Evolutionary conservation across 2,113 vertebrate species (phyloP), one percentile per base, ranked within the genome.

Genomic region (Menidia beryllina): DNA sequence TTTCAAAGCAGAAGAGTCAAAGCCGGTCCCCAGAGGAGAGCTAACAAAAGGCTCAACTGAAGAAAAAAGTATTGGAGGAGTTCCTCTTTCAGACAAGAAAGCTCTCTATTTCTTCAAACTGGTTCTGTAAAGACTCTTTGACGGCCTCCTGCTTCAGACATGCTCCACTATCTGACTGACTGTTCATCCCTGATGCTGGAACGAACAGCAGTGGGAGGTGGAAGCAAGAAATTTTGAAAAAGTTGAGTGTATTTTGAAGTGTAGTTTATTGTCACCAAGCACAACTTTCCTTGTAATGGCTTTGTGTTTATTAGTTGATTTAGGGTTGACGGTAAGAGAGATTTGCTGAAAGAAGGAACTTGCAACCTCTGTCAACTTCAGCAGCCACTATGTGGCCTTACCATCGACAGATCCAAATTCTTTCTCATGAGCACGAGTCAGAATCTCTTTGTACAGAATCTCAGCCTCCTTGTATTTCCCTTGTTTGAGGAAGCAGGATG

Each of bases 321-420:
- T n/a, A 36, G 3, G 13, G 12, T 38, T 34, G 19, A 59, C 0
- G 26, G 3, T 72, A 71, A 45, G n/a, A 34, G 38, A 26, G 12
- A 45, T 24, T 13, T 23, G 59, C 24, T 34, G 47, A 4, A 51
- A 45, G 26, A 47, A 13, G 1, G 3, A 56, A 2, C 23, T 20
- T 60, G 50, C 4, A 14, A 27, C 45, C 1, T 23, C 3, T n/a
- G 10, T 5, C 21, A 25, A 11, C 3, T 7, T 0, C 3, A 0
- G 23, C 23, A 21, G 0, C 24, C 11, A 17, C 34, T 21, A 26
- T 15, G 36, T 70, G 12, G 55, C 61, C 96, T 94, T 93, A 99
- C 96, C 97, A 86, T 99, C 97, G 53, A 99, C 97, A 25, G 97
- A 96, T 78, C 98, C 98, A 86, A 99, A 99, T 86, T 99, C 98